phyloP scores from a whole-genome alignment of 2,797 vertebrate genomes.

The Acanthis flammea region DNA sequence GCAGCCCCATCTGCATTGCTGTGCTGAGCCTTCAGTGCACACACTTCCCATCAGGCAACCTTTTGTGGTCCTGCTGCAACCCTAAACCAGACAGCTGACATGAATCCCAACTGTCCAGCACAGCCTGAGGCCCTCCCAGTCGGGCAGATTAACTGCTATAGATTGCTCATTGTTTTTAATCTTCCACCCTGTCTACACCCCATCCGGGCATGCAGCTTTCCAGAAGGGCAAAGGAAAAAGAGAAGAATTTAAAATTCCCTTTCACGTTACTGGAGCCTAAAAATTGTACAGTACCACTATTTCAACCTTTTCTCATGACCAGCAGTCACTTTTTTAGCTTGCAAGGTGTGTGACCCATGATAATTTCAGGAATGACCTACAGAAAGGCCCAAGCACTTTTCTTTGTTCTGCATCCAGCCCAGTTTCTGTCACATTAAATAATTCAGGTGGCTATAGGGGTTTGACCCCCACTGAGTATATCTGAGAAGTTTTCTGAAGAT shows the following conservation, averaged over 20 bases:
- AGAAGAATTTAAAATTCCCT: neutral
- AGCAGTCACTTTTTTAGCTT: neutral
- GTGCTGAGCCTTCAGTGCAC: neutral
- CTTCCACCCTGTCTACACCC: neutral
- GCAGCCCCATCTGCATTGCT: neutral
- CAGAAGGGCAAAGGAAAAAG: neutral
- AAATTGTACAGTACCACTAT: neutral
- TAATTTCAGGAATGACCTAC: neutral
- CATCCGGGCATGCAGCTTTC: neutral
- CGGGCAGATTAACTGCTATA: neutral
- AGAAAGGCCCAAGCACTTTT: neutral
- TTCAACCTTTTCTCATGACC: neutral
- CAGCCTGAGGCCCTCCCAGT: neutral
- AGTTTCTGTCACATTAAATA: neutral
- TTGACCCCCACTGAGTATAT: rapidly evolving
- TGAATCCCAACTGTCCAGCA: neutral
- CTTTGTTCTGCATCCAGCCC: neutral
- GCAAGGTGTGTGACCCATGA: neutral
- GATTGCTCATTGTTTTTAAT: neutral
- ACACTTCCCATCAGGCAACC: neutral
- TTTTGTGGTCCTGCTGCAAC: neutral
- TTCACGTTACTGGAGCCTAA: neutral
- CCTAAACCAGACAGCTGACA: neutral
- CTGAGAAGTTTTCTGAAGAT: neutral
- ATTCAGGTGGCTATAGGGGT: neutral